These are phyloP conservation scores for Trichopria drosophilae DNA, from an alignment of 2,888 invertebrate species.

Conservation along the genomic window DNA sequence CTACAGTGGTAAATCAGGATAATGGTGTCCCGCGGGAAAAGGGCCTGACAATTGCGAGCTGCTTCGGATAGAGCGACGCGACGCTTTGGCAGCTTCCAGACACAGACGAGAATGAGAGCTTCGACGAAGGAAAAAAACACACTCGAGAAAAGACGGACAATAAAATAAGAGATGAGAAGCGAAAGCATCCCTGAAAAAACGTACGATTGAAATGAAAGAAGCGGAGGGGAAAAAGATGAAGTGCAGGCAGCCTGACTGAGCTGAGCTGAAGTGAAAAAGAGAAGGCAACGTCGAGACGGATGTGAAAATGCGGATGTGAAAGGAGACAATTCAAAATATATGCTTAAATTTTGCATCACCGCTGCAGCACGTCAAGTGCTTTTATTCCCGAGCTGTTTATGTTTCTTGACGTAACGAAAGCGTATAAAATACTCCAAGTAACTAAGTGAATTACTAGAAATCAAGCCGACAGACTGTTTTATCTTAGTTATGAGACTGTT, in stretches of 20 bases:
- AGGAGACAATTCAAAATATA: too few species aligned
- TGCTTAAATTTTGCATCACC: too few species aligned
- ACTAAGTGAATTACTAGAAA: too few species aligned
- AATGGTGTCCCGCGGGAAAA: slow-evolving; percentile 50
- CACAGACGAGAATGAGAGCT: slow-evolving; percentile 7
- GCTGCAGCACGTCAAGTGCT: too few species aligned
- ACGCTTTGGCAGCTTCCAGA: slow-evolving; percentile 20
- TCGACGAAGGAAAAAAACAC: slow-evolving; percentile 1
- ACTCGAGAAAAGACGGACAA: slow-evolving; percentile 22
- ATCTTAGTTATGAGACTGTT: too few species aligned
- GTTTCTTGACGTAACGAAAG: too few species aligned
- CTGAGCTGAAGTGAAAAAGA: background rate
- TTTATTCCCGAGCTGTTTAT: too few species aligned
- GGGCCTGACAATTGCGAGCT: slow-evolving; percentile 42
- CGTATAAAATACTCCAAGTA: too few species aligned
- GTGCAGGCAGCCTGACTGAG: background rate
- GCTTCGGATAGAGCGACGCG: slow-evolving; percentile 36
- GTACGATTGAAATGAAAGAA: background rate
- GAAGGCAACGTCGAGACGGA: slow-evolving; percentile 14
- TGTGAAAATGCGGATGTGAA: too few species aligned
- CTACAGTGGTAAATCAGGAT: slow-evolving; percentile 53
- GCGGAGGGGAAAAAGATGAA: background rate
- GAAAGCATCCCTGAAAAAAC: too few species aligned
- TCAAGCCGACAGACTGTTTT: too few species aligned
- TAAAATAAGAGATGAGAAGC: background rate